Base-by-base conservation (phyloP, 2,888 invertebrate species). In the Drosophila helvetica region DNA sequence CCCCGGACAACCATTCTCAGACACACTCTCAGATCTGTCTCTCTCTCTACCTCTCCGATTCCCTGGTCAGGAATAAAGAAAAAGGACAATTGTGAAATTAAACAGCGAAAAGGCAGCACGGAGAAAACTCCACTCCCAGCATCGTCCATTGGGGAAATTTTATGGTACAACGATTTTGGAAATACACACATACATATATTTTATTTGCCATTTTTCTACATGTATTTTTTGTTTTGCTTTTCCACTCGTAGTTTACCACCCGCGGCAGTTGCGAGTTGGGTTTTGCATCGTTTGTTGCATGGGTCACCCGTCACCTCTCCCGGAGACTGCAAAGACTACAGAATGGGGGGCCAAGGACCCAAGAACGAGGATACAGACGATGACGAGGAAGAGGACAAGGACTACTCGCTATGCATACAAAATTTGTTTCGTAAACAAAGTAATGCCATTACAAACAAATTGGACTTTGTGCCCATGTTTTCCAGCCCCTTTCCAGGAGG, bases 111-210 rank as follows among this genome's bases (percentile, higher is more conserved):
- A 75, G 76, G 85, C 85, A 68, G 71, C 59, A 68, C 33, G 71
- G 73, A 68, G 73, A 64, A 66, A 8, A 27, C 27, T 27, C 27
- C 65, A 51, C 76, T 62, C 56, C 56, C 78, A 83, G 71, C 80
- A 83, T 67, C 80, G 84, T 79, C 89, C 90, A 82, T 78, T 86
- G 86, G 89, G 89, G 82, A 90, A 89, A 90, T 89, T 89, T 90
- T 88, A 89, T 88, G 89, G 83, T 86, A 86, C 88, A 89, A 72
- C 80, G 89, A 89, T 81, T 86, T 82, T 80, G 62, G 70, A 88
- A 86, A 55, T 76, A 65, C 74, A 67, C 72, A 77, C 69, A 75
- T 62, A 50, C 53, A 65, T 68, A 72, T 62, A 71, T 55, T 62
- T 55, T 71, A 71, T 61, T 59, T 59, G 70, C 33, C 67, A 42